These are phyloP conservation scores for Metellina segmentata DNA, from an alignment of 2,888 invertebrate genomes.

Conservation along the genomic window DNA sequence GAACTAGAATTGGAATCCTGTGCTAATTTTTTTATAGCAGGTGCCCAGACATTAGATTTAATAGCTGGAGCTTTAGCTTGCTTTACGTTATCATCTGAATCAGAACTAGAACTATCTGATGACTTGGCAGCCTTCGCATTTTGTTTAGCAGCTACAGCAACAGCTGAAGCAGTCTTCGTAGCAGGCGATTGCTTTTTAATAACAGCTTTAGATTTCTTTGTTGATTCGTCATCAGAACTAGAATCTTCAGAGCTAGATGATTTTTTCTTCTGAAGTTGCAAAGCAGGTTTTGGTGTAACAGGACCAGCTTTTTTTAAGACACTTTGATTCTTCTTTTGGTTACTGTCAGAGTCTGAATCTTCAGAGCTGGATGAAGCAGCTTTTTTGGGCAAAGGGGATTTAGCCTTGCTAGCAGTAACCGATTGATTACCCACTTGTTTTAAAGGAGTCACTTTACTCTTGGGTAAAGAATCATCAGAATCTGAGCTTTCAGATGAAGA, in stretches of 20 bases:
- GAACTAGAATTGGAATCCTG: constrained; percentile 56
- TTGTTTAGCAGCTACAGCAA: constrained; percentile 31
- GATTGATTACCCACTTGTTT: constrained; percentile 9
- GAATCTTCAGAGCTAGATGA: constrained; percentile 57
- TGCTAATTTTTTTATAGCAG: constrained; percentile 44
- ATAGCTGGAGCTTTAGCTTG: not conserved
- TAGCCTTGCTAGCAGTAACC: constrained; percentile 8
- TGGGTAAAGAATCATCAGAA: constrained; percentile 78
- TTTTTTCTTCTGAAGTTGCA: constrained; percentile 39
- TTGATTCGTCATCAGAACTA: constrained; percentile 36
- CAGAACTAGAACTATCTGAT: constrained; percentile 48
- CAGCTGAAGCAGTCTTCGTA: constrained; percentile 44
- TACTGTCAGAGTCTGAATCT: constrained; percentile 32
- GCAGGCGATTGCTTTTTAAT: not conserved
- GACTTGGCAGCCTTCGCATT: constrained; percentile 8
- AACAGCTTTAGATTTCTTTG: constrained; percentile 2
- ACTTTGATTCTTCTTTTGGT: not conserved
- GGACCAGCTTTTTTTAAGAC: not conserved
- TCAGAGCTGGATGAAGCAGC: constrained; percentile 46
- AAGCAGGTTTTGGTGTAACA: not conserved
- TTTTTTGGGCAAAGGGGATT: constrained; percentile 11
- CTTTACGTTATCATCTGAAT: constrained; percentile 45
- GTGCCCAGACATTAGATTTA: constrained; percentile 15
- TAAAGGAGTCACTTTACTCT: constrained; percentile 55
- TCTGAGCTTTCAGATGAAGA: constrained; percentile 80